phyloP scores from a whole-genome alignment of 1,140 invertebrate genomes.

The Pseudomyrmex gracilis region DNA sequence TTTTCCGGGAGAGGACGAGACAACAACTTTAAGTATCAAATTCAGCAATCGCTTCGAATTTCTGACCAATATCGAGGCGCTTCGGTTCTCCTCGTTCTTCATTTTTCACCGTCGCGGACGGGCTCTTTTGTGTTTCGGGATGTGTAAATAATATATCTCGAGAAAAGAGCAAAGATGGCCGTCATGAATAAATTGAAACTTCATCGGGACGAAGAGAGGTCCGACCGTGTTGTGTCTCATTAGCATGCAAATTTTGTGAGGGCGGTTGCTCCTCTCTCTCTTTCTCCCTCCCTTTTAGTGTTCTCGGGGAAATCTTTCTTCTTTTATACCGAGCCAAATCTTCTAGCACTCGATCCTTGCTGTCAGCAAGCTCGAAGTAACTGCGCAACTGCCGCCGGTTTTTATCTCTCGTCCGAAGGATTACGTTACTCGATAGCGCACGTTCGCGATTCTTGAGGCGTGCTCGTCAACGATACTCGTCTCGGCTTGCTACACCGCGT shows the following conservation, averaged over 20 bases:
- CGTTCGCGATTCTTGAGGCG: conserved; percentile 18
- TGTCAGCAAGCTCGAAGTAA: conserved; percentile 51
- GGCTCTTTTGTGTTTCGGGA: neutral
- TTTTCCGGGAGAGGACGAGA: too few species aligned
- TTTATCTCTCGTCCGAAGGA: conserved; percentile 17
- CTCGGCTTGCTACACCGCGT: neutral
- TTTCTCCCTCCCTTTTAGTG: neutral
- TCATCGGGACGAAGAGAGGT: conserved; percentile 61
- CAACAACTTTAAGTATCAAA: too few species aligned
- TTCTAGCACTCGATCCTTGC: neutral
- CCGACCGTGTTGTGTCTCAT: conserved; percentile 66
- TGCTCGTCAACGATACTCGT: conserved; percentile 10
- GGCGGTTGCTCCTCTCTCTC: neutral
- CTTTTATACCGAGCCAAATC: neutral
- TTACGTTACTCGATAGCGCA: conserved; percentile 56
- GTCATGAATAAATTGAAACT: conserved; percentile 76
- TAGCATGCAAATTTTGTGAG: conserved; percentile 70
- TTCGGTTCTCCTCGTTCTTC: neutral
- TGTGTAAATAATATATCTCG: conserved; percentile 60
- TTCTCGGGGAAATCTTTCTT: neutral
- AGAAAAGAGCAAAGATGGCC: conserved; percentile 45
- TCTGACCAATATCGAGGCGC: neutral
- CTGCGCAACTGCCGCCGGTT: conserved; percentile 13
- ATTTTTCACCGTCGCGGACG: neutral
- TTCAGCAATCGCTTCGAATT: too few species aligned